Evolutionary conservation across 1,140 invertebrate genomes (phyloP).

Genomic region (Drosophila kurseongensis): DNA sequence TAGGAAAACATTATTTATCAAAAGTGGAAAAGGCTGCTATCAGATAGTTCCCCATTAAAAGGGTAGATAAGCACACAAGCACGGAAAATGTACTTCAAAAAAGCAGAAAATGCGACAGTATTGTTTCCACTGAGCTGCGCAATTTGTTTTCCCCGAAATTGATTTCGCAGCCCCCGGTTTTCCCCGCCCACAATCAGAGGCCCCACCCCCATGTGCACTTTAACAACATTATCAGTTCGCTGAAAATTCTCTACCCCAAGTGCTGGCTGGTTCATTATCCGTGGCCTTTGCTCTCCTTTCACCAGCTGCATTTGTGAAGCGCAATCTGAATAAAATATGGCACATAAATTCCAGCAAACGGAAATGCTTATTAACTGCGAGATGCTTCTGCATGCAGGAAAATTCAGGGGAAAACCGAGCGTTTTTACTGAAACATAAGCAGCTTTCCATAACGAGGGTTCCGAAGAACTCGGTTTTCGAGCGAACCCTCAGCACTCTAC

Average conservation of each 20-base stretch:
- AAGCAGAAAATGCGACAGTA: conserved; percentile 25
- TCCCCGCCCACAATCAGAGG: neutral
- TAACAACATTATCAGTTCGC: conserved; percentile 49
- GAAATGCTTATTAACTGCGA: conserved; percentile 39
- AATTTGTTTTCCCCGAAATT: conserved; percentile 66
- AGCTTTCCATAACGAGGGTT: conserved; percentile 43
- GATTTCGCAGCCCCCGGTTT: conserved; percentile 32
- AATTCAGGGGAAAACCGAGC: conserved; percentile 12
- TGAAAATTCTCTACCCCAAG: conserved; percentile 11
- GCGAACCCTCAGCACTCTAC: conserved; percentile 32
- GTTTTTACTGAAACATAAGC: conserved; percentile 41
- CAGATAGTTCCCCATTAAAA: conserved; percentile 29
- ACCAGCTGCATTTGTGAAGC: conserved; percentile 47
- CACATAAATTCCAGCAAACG: conserved; percentile 35
- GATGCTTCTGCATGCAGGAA: conserved; percentile 5
- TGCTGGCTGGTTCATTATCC: conserved; percentile 44
- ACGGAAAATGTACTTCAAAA: conserved; percentile 14
- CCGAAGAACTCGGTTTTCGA: conserved; percentile 33
- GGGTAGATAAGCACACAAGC: conserved; percentile 14
- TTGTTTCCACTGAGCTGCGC: conserved; percentile 52
- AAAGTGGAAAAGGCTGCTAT: conserved; percentile 18
- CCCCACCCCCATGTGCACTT: conserved; percentile 13
- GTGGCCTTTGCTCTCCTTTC: conserved; percentile 23
- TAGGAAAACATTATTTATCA: conserved; percentile 33
- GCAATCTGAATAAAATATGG: conserved; percentile 63